These are phyloP conservation scores for Anadara kagoshimensis DNA, from an alignment of 1,140 invertebrate genomes.

Conservation along the genomic window DNA sequence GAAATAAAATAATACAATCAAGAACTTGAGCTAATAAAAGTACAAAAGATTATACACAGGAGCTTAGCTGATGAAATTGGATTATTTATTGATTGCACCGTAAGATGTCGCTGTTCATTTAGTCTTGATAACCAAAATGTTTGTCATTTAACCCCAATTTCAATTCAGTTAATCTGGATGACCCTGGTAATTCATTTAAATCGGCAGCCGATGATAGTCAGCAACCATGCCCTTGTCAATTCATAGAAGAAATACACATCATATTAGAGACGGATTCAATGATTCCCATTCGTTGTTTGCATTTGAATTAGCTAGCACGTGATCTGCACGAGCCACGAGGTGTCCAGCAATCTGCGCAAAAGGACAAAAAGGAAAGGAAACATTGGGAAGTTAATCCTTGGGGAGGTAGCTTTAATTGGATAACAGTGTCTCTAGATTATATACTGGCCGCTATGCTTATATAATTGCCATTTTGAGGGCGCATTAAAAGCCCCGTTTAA, in stretches of 20 bases:
- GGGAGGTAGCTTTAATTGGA: slow-evolving; percentile 28
- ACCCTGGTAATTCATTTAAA: slow-evolving; percentile 5
- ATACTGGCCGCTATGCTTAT: slow-evolving; percentile 30
- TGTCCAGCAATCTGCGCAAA: slow-evolving; percentile 15
- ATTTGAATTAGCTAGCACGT: slow-evolving; percentile 36
- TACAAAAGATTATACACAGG: too few relatives aligned
- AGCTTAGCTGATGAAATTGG: too few relatives aligned
- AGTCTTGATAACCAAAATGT: too few relatives aligned
- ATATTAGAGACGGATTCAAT: slow-evolving; percentile 15
- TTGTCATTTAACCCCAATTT: too few relatives aligned
- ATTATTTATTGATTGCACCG: too few relatives aligned
- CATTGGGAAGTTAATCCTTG: slow-evolving; percentile 18
- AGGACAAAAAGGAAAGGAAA: slow-evolving; percentile 11
- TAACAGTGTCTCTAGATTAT: slow-evolving; percentile 39
- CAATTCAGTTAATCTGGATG: too few relatives aligned
- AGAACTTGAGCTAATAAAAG: too few relatives aligned
- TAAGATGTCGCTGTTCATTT: too few relatives aligned
- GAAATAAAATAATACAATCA: too few relatives aligned
- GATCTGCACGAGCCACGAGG: slow-evolving; percentile 18
- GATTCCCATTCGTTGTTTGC: slow-evolving; percentile 8
- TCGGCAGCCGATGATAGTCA: neutral
- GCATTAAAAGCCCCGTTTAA: slow-evolving; percentile 30
- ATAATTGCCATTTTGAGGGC: slow-evolving; percentile 36
- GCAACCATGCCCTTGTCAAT: slow-evolving; percentile 4
- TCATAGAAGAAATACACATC: slow-evolving; percentile 12